Evolutionary conservation across 37 sponge, comb jelly and placozoan genomes (phyloP), one percentile per base, ranked within the genome.

Genomic region (Spongilla lacustris): DNA sequence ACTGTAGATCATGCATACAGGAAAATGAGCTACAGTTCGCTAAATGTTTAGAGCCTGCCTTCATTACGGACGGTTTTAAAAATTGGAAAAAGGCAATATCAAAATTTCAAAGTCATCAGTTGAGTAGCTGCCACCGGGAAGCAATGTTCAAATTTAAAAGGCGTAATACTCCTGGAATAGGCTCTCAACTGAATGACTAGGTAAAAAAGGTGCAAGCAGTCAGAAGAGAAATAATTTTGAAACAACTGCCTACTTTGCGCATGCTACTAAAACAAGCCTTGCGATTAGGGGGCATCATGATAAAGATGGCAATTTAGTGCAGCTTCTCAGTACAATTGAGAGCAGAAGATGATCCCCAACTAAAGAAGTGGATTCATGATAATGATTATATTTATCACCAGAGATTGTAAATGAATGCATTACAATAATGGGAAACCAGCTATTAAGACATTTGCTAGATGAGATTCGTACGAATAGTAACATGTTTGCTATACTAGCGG

Each of bases 81-180:
- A 90, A 90, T 37, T 90, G 84, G 85, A 90, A 80, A 50, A 90
- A 90, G 36, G 91, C 85, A 27, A 27, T 77, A 24, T 68, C 36
- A 73, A 85, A 85, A 69, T 85, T 85, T 58, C 38, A 66, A 49
- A 50, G 24, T 25, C 84, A 73, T 69, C 34, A 77, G 35, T 71
- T 36, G 35, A 80, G 38, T 58, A 19, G 24, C 25, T 41, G 36
- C 58, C 91, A 90, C 50, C 31, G 28, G 4, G 74, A 76, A 22
- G 85, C 89, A 67, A 71, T 67, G 19, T 69, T 88, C 78, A 83
- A 88, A 68, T 69, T 86, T 14, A 24, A 74, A 14, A 32, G n/a
- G 28, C 29, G 70, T 21, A 28, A 26, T 19, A 76, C 17, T 24
- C 28, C 76, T 24, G 21, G 67, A 37, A 71, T 83, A 34, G 49